Base-by-base conservation (phyloP, 2,888 invertebrate genomes). In the Eustalomyia histrio region DNA sequence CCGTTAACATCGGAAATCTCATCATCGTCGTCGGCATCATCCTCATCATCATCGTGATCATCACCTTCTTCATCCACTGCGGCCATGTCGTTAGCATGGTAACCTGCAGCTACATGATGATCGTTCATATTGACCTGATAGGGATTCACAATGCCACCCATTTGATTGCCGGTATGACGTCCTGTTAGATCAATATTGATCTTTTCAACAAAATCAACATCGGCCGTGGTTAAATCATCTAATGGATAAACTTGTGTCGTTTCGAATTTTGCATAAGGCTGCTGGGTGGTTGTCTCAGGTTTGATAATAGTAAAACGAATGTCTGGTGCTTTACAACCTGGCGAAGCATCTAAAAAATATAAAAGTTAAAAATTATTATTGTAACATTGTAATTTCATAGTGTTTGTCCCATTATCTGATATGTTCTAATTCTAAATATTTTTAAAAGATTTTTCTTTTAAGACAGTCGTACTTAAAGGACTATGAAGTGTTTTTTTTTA, bases 241-340 rank as follows among this genome's bases (percentile, higher is more conserved):
- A 90, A 89, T 73, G 89, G 80, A 86, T 90, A 90, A 76, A 89
- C 87, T 83, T 90, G 90, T 0, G 91, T 91, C 2, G 91, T 91
- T 84, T 89, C 88, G 55, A 89, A 90, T 81, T 90, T 89, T 57
- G 89, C 89, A 85, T 89, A 90, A 43, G 90, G 89, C 71, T 87
- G 88, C 74, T 90, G 90, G 7, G 91, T 90, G 67, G 90, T 89
- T 73, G 87, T 85, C 80, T 89, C 89, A 65, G 89, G 89, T 75
- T 89, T 88, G 17, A 89, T 86, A 80, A 90, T 88, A 57, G 89
- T 88, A 83, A 90, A 89, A 63, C 90, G 89, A 61, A 91, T 88
- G 84, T 90, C 90, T 69, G 91, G 91, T 7, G 91, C 89, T 63
- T 88, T 89, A 71, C 91, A 91, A 60, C 91, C 91, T 14, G 90